Evolutionary conservation across 23 tunicate species (phyloP), one percentile per base, ranked within the genome.

Genomic region (Trididemnum miniatum): DNA sequence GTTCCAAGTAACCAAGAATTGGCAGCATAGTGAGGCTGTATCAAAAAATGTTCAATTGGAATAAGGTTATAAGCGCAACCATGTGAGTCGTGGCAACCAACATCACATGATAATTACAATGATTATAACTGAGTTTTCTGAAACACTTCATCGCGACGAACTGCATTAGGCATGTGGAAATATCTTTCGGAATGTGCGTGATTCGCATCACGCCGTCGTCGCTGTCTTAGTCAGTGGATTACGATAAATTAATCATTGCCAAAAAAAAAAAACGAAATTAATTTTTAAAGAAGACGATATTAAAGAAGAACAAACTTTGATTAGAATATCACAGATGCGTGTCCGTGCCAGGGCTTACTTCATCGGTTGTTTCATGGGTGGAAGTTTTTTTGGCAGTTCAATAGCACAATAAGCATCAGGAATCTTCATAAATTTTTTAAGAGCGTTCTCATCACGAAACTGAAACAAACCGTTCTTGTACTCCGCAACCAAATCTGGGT

Each of bases 1-100:
- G 98, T 49, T 93, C 98, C 79, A 93, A 54, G 60, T 84, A 93
- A 22, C 98, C 98, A 35, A 89, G 86, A 80, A 80, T 81, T 35
- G 95, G 95, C 1, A 94, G 83, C 31, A 35, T 29, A 0, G 84
- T 76, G 39, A 82, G 28, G 35, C 96, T 91, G 84, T 22, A 44
- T 51, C 67, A 44, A 44, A 44, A 9, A 7, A 15, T 44, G 15
- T 7, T 15, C 54, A 44, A 9, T 44, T 44, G 54, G 54, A 7
- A 44, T 9, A 44, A 44, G 54, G 12, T 44, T 9, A 15, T 15
- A 44, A 44, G 15, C 54, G 54, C 15, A 7, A 44, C 9, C 54
- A 44, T 44, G 15, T 44, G 54, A 44, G n/a, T n/a, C 15, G 54
- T 7, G 12, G 15, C 54, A 44, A 44, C 15, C 54, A 44, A 44